These are phyloP conservation scores for Amiota communis DNA, from an alignment of 2,888 invertebrate genomes.

Conservation along the genomic window DNA sequence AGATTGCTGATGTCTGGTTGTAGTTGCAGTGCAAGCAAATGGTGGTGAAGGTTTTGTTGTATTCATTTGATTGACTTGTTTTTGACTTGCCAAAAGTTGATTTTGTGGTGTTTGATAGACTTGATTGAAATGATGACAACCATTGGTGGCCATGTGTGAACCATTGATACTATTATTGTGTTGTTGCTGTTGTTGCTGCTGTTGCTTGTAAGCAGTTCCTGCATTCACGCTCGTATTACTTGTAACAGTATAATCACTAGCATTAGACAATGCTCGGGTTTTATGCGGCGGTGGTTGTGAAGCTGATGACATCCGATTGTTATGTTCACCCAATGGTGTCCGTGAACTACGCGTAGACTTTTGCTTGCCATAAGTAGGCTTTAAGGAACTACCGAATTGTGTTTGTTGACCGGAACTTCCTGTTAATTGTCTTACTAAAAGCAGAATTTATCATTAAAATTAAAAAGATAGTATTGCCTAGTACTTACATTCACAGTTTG, in stretches of 20 bases:
- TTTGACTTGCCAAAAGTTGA: background rate
- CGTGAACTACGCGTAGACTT: slow-evolving; percentile 49
- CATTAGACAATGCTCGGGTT: slow-evolving; percentile 55
- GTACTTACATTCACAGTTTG: slow-evolving; percentile 66
- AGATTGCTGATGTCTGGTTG: slow-evolving; percentile 34
- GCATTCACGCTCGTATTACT: slow-evolving; percentile 22
- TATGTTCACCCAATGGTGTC: slow-evolving; percentile 56
- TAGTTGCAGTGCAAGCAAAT: slow-evolving; percentile 9
- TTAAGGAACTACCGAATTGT: slow-evolving; percentile 52
- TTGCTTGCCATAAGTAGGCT: slow-evolving; percentile 55
- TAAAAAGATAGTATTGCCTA: background rate
- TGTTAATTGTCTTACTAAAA: slow-evolving; percentile 49
- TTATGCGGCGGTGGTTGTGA: slow-evolving; percentile 57
- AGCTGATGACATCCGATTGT: slow-evolving; percentile 42
- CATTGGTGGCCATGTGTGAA: slow-evolving; percentile 26
- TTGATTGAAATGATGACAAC: slow-evolving; percentile 1
- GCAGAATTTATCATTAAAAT: background rate
- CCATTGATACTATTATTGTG: background rate
- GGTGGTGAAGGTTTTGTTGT: slow-evolving; percentile 39
- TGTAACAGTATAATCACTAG: slow-evolving; percentile 46
- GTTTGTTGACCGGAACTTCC: slow-evolving; percentile 46
- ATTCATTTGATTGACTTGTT: background rate
- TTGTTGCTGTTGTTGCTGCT: slow-evolving; percentile 31
- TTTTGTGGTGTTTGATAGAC: slow-evolving; percentile 2
- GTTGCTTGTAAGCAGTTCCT: slow-evolving; percentile 41